Evolutionary conservation across 2,888 invertebrate genomes (phyloP).

Genomic region (Scelioninae gen. 2): DNA sequence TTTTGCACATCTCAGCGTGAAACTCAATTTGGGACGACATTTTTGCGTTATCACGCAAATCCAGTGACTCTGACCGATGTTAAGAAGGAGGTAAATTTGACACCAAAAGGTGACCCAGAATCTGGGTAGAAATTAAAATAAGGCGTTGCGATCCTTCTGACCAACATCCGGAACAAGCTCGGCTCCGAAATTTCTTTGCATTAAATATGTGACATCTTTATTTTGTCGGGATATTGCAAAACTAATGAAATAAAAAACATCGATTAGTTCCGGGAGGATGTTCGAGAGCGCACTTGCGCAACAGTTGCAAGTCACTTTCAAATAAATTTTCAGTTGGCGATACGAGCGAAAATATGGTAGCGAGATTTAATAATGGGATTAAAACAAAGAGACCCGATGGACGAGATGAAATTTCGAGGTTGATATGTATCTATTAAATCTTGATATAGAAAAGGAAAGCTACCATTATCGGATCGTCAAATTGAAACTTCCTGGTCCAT

Average conservation of each 20-base stretch:
- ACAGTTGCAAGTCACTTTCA: conserved; percentile 48
- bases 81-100: conserved; percentile 50
- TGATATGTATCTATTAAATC: conserved; percentile 51
- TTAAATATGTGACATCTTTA: conserved; percentile 38
- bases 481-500: conserved; percentile 44
- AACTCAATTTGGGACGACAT: not conserved
- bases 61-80: conserved; percentile 23
- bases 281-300: conserved; percentile 26
- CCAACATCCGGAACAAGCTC: conserved; percentile 32
- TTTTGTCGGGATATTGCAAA: conserved; percentile 11
- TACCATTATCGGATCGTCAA: conserved; percentile 40
- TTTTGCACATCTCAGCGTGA: not conserved
- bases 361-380: conserved; percentile 48
- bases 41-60: conserved; percentile 37
- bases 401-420: conserved; percentile 50
- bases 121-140: conserved; percentile 46
- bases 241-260: conserved; percentile 14
- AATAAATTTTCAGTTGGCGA: conserved; percentile 37
- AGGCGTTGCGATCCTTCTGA: conserved; percentile 37
- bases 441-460: conserved; percentile 54
- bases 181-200: conserved; percentile 8
- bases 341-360: conserved; percentile 29
- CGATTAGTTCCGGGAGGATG: conserved; percentile 42
- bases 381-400: conserved; percentile 46
- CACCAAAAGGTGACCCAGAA: conserved; percentile 56